Percentiles rank a stretch among this genome's conserved stretches.
Conservation (phyloP, 2,797 vertebrate species). For the Meda fulgida region DNA sequence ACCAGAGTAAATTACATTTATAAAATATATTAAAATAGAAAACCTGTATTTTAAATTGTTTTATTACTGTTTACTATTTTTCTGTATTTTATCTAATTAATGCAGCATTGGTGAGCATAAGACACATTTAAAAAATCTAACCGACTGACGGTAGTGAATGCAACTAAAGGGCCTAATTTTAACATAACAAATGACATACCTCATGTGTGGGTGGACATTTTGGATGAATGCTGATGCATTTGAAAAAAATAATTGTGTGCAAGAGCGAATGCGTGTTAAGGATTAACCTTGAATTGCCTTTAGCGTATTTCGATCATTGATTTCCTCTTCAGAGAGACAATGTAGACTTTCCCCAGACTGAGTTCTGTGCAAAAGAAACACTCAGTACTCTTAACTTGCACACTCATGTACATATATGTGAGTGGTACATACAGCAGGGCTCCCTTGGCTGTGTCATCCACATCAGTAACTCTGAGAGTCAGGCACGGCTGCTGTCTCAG, state of each 20-base stretch:
- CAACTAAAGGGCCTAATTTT: background rate
- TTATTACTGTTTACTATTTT: too few relatives aligned
- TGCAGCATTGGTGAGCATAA: background rate
- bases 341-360: constrained; percentile 42
- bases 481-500: constrained; percentile 74
- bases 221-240: background rate
- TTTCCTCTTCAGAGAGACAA: constrained; percentile 53
- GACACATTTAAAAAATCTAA: background rate
- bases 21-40: background rate
- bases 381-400: background rate
- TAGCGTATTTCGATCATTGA: constrained; percentile 39
- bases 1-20: background rate
- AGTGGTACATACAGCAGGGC: constrained; percentile 74
- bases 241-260: background rate
- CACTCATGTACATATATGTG: background rate
- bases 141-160: background rate
- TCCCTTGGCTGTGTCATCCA: constrained; percentile 75
- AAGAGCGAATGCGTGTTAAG: background rate
- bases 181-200: background rate
- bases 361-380: constrained; percentile 32
- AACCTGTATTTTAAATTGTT: background rate
- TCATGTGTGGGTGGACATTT: background rate
- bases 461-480: constrained; percentile 74
- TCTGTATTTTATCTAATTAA: background rate
- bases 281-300: constrained; percentile 53